Evolutionary conservation across 2,797 vertebrate species (phyloP).

Genomic region (Tangara arthus): DNA sequence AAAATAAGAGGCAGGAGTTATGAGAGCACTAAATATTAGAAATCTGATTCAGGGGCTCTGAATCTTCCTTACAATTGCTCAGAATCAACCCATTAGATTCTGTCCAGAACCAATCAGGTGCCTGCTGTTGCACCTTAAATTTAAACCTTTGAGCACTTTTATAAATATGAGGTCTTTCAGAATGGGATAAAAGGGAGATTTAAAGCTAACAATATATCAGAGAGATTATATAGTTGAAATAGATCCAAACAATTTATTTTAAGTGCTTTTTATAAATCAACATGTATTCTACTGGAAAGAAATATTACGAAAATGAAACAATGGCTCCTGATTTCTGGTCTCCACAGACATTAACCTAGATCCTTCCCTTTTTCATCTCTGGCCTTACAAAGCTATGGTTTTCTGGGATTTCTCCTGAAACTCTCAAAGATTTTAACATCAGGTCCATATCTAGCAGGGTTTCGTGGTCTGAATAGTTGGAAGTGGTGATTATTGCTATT

Average conservation of each 20-base stretch:
- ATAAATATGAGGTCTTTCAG: neutral
- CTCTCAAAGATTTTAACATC: neutral
- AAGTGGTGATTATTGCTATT: neutral
- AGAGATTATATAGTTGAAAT: neutral
- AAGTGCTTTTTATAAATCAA: slow-evolving; percentile 13
- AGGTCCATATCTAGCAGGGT: neutral
- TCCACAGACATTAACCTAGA: neutral
- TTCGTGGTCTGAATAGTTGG: neutral
- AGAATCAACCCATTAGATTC: neutral
- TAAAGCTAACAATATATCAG: neutral
- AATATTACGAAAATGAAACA: neutral
- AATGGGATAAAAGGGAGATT: neutral
- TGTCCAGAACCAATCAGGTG: neutral
- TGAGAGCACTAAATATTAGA: neutral
- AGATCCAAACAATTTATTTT: neutral
- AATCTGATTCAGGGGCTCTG: neutral
- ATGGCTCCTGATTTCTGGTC: neutral
- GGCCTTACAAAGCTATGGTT: neutral
- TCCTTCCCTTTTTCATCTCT: neutral
- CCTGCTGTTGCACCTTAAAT: neutral
- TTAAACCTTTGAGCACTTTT: neutral
- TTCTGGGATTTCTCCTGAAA: neutral
- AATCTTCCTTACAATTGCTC: neutral
- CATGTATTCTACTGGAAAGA: neutral
- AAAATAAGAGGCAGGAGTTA: neutral